Evolutionary conservation across 2,797 vertebrate species (phyloP).

Genomic region (Pygocentrus nattereri): DNA sequence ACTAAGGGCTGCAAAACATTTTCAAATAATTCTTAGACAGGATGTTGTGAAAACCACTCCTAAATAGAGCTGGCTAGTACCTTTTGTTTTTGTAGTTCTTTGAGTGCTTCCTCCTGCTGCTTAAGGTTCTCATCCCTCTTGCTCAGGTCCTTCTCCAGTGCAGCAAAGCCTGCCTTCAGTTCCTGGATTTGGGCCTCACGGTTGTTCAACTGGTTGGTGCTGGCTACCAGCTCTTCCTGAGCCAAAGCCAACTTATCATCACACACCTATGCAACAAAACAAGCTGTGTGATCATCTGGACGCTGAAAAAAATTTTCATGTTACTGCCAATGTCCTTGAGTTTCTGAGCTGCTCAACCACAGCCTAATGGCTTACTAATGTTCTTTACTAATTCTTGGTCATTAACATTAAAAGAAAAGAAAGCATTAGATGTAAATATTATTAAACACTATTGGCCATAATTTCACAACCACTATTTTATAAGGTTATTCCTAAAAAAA

Average conservation of each 20-base stretch:
- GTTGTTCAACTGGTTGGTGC: constrained; percentile 84
- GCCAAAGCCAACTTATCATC: constrained; percentile 88
- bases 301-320: background rate
- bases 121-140: constrained; percentile 83
- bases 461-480: too few relatives aligned
- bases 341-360: too few relatives aligned
- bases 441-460: too few relatives aligned
- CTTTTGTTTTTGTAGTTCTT: constrained; percentile 87
- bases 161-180: constrained; percentile 74
- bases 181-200: constrained; percentile 87
- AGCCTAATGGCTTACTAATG: background rate
- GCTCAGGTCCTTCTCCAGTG: constrained; percentile 82
- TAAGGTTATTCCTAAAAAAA: too few relatives aligned
- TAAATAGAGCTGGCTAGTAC: constrained; percentile 66
- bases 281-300: background rate
- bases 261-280: constrained; percentile 74
- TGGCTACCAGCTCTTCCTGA: constrained; percentile 92
- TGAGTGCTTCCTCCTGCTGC: constrained; percentile 81
- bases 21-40: too few relatives aligned
- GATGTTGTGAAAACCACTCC: background rate
- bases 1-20: too few relatives aligned
- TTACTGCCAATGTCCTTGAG: too few relatives aligned
- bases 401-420: background rate
- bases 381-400: background rate
- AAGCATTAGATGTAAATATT: too few relatives aligned